These are phyloP conservation scores for Apteryx mantelli DNA, from an alignment of 2,113 vertebrate genomes.

Conservation along the genomic window DNA sequence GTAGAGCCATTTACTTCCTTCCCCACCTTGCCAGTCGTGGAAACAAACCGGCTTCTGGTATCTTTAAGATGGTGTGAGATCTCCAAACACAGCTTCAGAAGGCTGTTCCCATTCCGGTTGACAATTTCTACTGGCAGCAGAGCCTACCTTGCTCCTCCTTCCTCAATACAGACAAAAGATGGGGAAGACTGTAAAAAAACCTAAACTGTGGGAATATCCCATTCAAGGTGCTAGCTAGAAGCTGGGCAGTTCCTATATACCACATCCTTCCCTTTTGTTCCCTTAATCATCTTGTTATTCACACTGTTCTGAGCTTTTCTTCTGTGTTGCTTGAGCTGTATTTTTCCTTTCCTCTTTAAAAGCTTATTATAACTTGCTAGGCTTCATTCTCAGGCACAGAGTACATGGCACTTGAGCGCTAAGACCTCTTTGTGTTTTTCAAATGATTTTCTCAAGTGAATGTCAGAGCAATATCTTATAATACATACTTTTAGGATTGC, in stretches of 20 bases:
- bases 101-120: neutral
- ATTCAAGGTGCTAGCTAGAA: neutral
- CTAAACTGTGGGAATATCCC: neutral
- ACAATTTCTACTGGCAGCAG: neutral
- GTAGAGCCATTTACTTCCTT: neutral
- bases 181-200: neutral
- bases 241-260: neutral
- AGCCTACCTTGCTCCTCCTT: neutral
- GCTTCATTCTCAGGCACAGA: neutral
- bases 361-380: slow-evolving; percentile 8
- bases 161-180: neutral
- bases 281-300: neutral
- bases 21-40: neutral
- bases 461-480: slow-evolving; percentile 13
- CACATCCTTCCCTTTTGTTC: neutral
- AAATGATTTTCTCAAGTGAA: slow-evolving; percentile 39
- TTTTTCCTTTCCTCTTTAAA: slow-evolving; percentile 22
- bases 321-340: neutral
- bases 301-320: neutral
- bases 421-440: slow-evolving; percentile 38
- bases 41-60: neutral
- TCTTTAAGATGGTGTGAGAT: neutral
- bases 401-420: neutral
- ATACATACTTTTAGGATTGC: neutral
- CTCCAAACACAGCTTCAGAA: neutral